A percentile compares a stretch with the other conserved stretches of the same genome.
Conservation (phyloP, 1,140 invertebrate species). For the Anoplophora glabripennis region DNA sequence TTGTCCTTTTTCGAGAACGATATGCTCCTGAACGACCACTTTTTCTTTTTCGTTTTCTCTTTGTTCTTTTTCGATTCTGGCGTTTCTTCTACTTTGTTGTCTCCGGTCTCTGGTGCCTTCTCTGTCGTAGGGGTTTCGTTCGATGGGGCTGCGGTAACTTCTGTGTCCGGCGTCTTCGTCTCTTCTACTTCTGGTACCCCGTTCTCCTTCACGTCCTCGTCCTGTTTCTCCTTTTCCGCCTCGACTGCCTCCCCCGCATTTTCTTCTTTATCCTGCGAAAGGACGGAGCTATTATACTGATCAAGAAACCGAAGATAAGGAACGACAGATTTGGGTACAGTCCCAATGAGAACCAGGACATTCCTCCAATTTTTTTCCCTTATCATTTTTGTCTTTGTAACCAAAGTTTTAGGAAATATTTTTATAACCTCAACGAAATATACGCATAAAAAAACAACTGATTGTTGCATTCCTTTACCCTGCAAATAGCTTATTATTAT, state of each 20-base stretch:
- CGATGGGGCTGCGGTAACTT: constrained; percentile 53
- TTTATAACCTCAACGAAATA: no score
- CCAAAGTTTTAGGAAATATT: no score
- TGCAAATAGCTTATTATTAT: no score
- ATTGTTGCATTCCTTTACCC: no score
- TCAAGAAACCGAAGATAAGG: no score
- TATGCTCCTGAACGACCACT: constrained; percentile 81
- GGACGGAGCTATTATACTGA: no score
- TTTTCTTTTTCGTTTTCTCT: constrained; percentile 81
- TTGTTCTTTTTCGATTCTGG: constrained; percentile 71
- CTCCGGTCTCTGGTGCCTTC: constrained; percentile 50
- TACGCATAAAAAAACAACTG: no score
- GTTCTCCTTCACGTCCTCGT: constrained; percentile 52
- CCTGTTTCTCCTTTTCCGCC: constrained; percentile 62
- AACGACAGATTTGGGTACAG: no score
- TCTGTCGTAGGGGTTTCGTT: constrained; percentile 55
- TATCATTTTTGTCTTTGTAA: no score
- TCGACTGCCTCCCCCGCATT: constrained; percentile 62
- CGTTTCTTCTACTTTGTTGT: constrained; percentile 59
- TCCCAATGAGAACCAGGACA: no score
- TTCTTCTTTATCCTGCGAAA: constrained; percentile 61
- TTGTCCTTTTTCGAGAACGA: constrained; percentile 83
- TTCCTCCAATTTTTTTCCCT: no score
- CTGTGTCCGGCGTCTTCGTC: constrained; percentile 51
- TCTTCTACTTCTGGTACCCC: constrained; percentile 43